A percentile compares a stretch with the other conserved stretches of the same genome.
phyloP scores from a whole-genome alignment of 2,888 invertebrate species.

The Zaprionus bogoriensis region DNA sequence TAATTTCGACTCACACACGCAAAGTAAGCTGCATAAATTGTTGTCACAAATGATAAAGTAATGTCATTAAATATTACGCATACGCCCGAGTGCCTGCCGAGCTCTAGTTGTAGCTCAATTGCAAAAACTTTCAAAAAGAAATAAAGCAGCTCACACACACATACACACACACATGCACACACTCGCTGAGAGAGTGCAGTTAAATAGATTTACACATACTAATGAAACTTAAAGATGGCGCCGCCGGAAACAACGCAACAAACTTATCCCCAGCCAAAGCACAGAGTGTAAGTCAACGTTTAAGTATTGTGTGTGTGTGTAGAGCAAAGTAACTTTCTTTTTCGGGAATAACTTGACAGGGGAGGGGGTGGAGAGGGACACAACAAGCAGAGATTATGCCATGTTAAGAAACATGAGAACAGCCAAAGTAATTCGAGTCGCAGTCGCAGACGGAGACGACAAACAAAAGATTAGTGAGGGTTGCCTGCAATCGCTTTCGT shows the following conservation, averaged over 20 bases:
- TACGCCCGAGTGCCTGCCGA: slow-evolving; percentile 33
- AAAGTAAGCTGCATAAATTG: slow-evolving; percentile 43
- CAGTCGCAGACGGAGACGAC: slow-evolving; percentile 26
- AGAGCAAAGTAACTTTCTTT: slow-evolving; percentile 64
- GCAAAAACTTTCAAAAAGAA: slow-evolving; percentile 56
- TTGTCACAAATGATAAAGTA: slow-evolving; percentile 69
- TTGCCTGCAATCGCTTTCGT: slow-evolving; percentile 60
- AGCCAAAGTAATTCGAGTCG: slow-evolving; percentile 44
- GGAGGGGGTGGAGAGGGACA: too few relatives aligned
- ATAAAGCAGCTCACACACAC: slow-evolving; percentile 34
- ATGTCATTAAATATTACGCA: slow-evolving; percentile 66
- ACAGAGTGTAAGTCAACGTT: too few relatives aligned
- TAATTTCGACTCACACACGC: slow-evolving; percentile 13
- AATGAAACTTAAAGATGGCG: slow-evolving; percentile 73
- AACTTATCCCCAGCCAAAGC: slow-evolving; percentile 45
- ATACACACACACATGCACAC: not conserved
- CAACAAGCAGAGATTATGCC: slow-evolving; percentile 70
- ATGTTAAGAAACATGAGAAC: slow-evolving; percentile 68
- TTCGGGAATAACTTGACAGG: too few relatives aligned
- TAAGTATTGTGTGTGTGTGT: slow-evolving; percentile 44
- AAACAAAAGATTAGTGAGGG: slow-evolving; percentile 71
- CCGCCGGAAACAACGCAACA: slow-evolving; percentile 60
- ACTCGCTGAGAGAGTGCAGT: too few relatives aligned
- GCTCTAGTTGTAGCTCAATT: slow-evolving; percentile 56
- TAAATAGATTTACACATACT: slow-evolving; percentile 59